Conservation (phyloP, 2,113 vertebrate species). For the Nothobranchius kuhntae region DNA sequence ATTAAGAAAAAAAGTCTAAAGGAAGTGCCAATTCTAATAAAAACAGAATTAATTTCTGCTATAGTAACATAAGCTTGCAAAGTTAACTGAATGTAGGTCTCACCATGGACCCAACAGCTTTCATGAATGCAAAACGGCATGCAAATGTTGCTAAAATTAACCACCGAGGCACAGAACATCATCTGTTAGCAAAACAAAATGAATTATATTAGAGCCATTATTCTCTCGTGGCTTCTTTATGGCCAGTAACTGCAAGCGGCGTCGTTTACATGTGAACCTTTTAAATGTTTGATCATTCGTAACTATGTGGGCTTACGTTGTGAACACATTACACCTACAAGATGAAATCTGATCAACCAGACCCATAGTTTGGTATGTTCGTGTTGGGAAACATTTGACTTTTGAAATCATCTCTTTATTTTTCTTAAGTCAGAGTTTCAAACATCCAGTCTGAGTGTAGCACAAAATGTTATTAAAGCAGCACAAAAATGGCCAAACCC, state of each 20-base stretch:
- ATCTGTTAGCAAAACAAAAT: slow-evolving; percentile 40
- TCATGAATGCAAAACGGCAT: slow-evolving; percentile 19
- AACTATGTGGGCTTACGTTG: background rate
- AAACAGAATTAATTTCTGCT: slow-evolving; percentile 28
- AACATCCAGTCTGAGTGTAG: too few species aligned
- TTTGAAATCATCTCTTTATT: too few species aligned
- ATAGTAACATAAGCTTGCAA: slow-evolving; percentile 29
- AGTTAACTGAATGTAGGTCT: slow-evolving; percentile 30
- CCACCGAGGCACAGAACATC: slow-evolving; percentile 17
- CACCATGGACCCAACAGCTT: slow-evolving; percentile 14
- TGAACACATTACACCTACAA: background rate
- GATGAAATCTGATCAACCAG: background rate
- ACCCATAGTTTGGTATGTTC: background rate
- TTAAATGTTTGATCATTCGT: background rate
- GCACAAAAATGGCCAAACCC: too few species aligned
- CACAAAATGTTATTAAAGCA: too few species aligned
- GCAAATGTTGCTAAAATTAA: slow-evolving; percentile 60
- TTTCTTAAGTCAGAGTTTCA: too few species aligned
- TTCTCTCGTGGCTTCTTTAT: slow-evolving; percentile 25
- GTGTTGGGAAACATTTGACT: background rate
- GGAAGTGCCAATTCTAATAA: slow-evolving; percentile 36
- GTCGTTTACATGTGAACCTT: slow-evolving; percentile 18
- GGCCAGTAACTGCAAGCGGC: slow-evolving; percentile 33
- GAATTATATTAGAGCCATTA: slow-evolving; percentile 38
- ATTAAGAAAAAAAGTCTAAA: background rate